These are phyloP conservation scores for Capreolus pygargus DNA, from an alignment of 2,113 vertebrate species.

Conservation along the genomic window DNA sequence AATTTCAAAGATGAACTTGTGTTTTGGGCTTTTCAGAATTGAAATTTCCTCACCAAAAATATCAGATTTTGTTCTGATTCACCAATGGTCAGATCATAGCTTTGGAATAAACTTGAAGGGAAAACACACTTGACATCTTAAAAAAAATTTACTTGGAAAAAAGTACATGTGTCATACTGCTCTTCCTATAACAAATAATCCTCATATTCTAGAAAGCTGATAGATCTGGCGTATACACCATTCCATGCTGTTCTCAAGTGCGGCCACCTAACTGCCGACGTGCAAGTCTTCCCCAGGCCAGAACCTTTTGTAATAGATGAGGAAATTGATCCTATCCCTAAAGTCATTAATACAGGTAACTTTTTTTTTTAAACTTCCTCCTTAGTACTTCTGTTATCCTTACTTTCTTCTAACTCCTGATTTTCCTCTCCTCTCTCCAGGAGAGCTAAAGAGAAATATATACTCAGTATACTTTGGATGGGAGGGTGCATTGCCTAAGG, in stretches of 20 bases:
- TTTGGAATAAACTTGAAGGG: constrained; percentile 3
- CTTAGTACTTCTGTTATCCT: constrained; percentile 14
- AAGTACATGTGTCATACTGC: not conserved
- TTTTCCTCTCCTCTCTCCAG: not conserved
- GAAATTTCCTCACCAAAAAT: constrained; percentile 10
- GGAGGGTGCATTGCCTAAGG: not conserved
- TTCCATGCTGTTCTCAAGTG: constrained; percentile 97
- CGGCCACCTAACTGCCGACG: constrained; percentile 94
- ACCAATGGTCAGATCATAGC: not conserved
- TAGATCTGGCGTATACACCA: constrained; percentile 94
- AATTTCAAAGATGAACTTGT: constrained; percentile 9
- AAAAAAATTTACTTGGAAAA: not conserved
- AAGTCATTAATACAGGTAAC: constrained; percentile 92
- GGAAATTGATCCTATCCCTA: constrained; percentile 94
- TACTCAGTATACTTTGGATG: not conserved
- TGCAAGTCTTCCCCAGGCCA: constrained; percentile 97
- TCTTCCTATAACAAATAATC: constrained; percentile 53
- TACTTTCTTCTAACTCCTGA: not conserved
- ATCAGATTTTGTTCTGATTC: constrained; percentile 44
- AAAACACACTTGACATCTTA: constrained; percentile 42
- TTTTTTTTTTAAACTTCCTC: not conserved
- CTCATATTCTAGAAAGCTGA: constrained; percentile 88
- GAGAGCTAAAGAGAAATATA: not conserved
- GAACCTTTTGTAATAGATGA: constrained; percentile 94
- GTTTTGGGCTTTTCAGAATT: constrained; percentile 11